These are phyloP conservation scores for Philypnodon macrostomus DNA, from an alignment of 2,797 vertebrate genomes.

Conservation along the genomic window DNA sequence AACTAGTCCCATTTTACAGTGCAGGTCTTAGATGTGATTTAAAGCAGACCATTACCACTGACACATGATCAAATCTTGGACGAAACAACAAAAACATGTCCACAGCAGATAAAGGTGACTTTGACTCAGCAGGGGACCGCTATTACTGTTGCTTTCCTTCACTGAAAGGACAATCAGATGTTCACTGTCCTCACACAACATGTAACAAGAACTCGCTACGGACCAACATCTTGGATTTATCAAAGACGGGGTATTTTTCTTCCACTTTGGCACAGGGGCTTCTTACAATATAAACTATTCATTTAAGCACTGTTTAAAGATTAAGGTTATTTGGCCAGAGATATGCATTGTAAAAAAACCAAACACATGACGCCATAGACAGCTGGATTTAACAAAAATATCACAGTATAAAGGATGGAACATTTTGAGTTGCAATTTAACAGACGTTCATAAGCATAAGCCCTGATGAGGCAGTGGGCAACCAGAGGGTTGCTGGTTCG, in stretches of 20 bases:
- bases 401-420: too few relatives aligned
- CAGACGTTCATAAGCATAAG: too few relatives aligned
- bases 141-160: conserved; percentile 9
- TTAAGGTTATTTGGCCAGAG: too few relatives aligned
- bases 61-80: neutral
- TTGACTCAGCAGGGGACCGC: conserved; percentile 9
- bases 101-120: neutral
- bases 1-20: too few relatives aligned
- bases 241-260: neutral
- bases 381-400: too few relatives aligned
- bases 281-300: too few relatives aligned
- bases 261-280: neutral
- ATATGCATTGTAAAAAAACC: too few relatives aligned
- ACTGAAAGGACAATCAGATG: neutral
- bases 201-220: neutral
- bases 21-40: neutral
- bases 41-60: neutral
- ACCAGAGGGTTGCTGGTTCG: too few relatives aligned
- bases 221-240: conserved; percentile 2
- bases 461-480: too few relatives aligned
- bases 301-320: too few relatives aligned
- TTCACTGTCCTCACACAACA: conserved; percentile 9
- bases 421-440: too few relatives aligned
- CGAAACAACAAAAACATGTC: neutral
- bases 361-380: too few relatives aligned